Conservation (phyloP, 2,797 vertebrate species). For the Rhinichthys osculus region DNA sequence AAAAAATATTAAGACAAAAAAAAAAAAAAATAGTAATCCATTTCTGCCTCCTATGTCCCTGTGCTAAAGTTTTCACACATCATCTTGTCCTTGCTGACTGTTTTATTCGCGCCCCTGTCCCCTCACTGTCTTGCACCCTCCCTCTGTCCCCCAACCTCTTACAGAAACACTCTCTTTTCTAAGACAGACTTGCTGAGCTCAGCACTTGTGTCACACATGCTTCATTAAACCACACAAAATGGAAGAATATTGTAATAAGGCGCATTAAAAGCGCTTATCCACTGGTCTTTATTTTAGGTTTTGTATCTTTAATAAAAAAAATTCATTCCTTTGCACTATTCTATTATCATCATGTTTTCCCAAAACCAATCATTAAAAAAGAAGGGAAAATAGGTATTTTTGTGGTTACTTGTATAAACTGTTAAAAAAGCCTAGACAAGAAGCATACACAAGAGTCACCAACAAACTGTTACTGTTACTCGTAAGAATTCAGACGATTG, state of each 20-base stretch:
- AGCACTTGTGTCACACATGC: conserved; percentile 46
- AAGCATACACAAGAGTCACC: neutral
- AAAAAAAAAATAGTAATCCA: neutral
- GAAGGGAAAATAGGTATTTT: neutral
- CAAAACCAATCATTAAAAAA: neutral
- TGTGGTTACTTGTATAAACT: neutral
- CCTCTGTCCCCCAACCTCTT: conserved; percentile 24
- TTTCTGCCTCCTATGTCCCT: neutral
- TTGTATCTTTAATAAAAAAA: neutral
- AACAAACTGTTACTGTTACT: conserved; percentile 10
- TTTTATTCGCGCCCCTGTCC: neutral
- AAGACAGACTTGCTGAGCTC: conserved; percentile 50
- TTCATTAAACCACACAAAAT: conserved; percentile 25
- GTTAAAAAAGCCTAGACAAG: neutral
- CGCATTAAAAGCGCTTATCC: neutral
- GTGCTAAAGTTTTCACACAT: conserved; percentile 29
- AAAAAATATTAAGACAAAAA: neutral
- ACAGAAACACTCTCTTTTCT: conserved; percentile 33
- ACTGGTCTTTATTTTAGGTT: neutral
- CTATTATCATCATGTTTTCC: neutral
- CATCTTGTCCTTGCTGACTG: conserved; percentile 32
- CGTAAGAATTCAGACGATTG: neutral
- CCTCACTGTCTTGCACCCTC: neutral
- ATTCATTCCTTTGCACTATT: neutral
- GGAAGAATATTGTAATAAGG: conserved; percentile 36